Evolutionary conservation across 1,140 invertebrate species (phyloP).

Genomic region (Neoseiulus cucumeris): DNA sequence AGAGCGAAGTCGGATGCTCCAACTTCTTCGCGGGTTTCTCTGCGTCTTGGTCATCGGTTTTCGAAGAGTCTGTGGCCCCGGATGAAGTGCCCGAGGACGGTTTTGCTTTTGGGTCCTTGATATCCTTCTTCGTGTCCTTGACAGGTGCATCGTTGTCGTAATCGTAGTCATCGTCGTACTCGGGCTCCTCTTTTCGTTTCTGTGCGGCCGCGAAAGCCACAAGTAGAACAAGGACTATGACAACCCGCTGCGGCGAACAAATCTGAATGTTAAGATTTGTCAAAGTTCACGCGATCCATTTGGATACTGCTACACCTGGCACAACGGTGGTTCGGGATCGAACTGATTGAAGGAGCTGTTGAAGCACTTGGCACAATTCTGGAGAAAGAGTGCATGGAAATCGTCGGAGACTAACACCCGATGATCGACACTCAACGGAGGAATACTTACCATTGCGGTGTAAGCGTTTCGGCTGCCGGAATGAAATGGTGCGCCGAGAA

Average conservation of each 20-base stretch:
- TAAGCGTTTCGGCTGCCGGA: too few relatives aligned
- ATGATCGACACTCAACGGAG: too few relatives aligned
- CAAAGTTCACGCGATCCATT: too few relatives aligned
- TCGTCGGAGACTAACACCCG: too few relatives aligned
- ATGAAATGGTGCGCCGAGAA: too few relatives aligned
- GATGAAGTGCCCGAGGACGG: background rate
- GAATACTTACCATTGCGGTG: too few relatives aligned
- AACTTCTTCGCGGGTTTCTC: background rate
- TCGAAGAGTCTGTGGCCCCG: background rate
- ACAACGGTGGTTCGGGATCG: too few relatives aligned
- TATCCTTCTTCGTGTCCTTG: constrained; percentile 9
- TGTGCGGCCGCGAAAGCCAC: background rate
- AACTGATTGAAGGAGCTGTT: too few relatives aligned
- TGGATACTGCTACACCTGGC: too few relatives aligned
- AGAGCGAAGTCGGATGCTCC: background rate
- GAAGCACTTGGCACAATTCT: too few relatives aligned
- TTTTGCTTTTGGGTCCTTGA: background rate
- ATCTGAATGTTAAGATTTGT: background rate
- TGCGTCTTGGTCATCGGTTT: background rate
- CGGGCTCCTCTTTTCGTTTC: background rate
- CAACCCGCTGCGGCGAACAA: background rate
- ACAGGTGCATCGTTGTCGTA: background rate
- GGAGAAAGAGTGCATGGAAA: too few relatives aligned
- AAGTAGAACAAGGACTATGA: background rate
- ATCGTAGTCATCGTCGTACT: constrained; percentile 7